Evolutionary conservation across 2,797 vertebrate genomes (phyloP).

Genomic region (Brachyalestes nurse): DNA sequence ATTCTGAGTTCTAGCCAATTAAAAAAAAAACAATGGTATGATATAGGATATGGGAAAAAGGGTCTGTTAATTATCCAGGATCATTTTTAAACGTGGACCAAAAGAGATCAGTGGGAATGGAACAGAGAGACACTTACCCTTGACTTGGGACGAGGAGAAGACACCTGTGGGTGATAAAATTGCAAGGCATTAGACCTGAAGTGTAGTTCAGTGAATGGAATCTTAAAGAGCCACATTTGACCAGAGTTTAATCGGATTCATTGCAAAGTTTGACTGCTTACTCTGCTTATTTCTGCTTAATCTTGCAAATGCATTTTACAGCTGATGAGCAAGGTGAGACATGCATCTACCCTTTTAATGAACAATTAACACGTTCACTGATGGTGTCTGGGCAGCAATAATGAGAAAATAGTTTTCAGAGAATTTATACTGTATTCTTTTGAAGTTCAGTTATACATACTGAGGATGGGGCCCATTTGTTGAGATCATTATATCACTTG

Average conservation of each 20-base stretch:
- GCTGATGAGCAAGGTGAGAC: constrained; percentile 21
- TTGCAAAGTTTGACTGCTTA: background rate
- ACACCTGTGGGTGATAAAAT: constrained; percentile 71
- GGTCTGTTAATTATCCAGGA: background rate
- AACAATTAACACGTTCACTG: background rate
- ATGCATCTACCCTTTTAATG: constrained; percentile 38
- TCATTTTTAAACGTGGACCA: background rate
- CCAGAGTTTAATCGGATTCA: background rate
- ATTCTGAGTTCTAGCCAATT: background rate
- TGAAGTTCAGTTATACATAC: background rate
- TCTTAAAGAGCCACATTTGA: constrained; percentile 38
- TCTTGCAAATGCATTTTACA: constrained; percentile 16
- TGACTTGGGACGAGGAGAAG: constrained; percentile 82
- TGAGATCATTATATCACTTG: background rate
- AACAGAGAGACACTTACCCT: constrained; percentile 73
- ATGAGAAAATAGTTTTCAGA: background rate
- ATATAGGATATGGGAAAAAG: background rate
- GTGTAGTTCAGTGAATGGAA: constrained; percentile 3
- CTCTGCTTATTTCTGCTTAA: background rate
- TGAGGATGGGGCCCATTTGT: background rate
- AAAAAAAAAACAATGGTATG: background rate
- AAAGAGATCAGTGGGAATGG: constrained; percentile 22
- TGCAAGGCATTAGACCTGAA: constrained; percentile 14
- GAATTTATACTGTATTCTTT: too few relatives aligned
- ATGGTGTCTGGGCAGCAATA: background rate